Conservation (phyloP, 2,797 vertebrate genomes). For the Molothrus ater region DNA sequence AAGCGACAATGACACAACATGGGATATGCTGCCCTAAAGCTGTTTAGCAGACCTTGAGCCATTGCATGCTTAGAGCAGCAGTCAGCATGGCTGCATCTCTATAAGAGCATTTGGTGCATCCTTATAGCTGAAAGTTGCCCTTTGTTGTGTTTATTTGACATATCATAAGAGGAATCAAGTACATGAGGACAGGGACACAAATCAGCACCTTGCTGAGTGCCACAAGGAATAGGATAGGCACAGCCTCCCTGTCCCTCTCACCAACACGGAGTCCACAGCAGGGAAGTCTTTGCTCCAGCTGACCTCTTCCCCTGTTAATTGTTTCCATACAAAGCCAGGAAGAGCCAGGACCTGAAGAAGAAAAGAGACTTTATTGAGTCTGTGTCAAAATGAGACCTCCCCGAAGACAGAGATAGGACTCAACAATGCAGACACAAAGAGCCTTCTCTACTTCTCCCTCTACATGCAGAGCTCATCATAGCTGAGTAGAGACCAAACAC, state of each 20-base stretch:
- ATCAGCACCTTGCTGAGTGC: background rate
- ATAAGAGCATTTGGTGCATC: background rate
- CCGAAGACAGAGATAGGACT: background rate
- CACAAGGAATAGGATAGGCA: background rate
- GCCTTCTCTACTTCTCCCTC: background rate
- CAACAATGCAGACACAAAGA: background rate
- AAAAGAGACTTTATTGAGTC: background rate
- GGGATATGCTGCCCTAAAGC: background rate
- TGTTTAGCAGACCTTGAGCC: background rate
- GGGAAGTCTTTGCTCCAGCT: slow-evolving; percentile 97
- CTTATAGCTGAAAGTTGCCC: background rate
- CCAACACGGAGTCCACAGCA: slow-evolving; percentile 94
- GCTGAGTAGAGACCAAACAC: background rate
- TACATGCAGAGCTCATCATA: background rate
- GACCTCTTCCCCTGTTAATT: slow-evolving; percentile 92
- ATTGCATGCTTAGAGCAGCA: background rate
- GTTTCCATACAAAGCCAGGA: slow-evolving; percentile 96
- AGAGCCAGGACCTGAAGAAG: slow-evolving; percentile 88
- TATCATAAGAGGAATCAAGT: background rate
- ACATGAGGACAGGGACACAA: background rate
- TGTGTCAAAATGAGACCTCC: background rate
- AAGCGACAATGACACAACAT: background rate
- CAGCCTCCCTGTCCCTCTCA: slow-evolving; percentile 64
- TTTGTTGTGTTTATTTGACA: background rate
- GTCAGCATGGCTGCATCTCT: background rate